Evolutionary conservation across 2,888 invertebrate genomes (phyloP), one percentile per base, ranked within the genome.

Genomic region (Trichopoda pennipes): DNA sequence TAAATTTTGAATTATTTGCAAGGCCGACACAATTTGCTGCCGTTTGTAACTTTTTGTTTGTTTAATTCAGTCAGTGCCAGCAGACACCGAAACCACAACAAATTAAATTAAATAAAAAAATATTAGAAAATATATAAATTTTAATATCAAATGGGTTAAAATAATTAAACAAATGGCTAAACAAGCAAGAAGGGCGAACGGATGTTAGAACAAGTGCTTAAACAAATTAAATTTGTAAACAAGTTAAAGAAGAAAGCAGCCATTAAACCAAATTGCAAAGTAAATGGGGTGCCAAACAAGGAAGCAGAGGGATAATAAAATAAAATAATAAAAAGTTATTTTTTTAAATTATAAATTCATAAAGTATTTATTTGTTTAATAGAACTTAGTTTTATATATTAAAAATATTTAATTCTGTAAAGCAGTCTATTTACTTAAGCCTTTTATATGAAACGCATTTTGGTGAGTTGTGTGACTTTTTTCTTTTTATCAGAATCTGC

Each of bases 41-140:
- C 19, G 53, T 66, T 79, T 44, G 21, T 44, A n/a, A n/a, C n/a
- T n/a, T n/a, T n/a, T n/a, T 23, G 53, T 66, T 79, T 44, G 16
- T 47, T 63, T 35, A 12, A 28, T 6, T 1, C 16, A 53, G 1
- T 49, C 49, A 23, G n/a, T 60, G 38, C 60, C 55, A 55, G 12
- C 38, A 38, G 38, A 1, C 38, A 72, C 53, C 14, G 42, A 58
- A 14, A 55, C 79, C 78, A 72, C 82, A 82, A 75, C 75, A 82
- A 82, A 81, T 81, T 78, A 66, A 82, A 81, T 81, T 78, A 66
- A 79, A 60, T 69, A 70, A 19, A 69, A 69, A 77, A n/a, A n/a
- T n/a, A 77, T 76, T 72, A 66, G 35, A 51, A 42, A 64, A 74
- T 68, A 80, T 51, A 78, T 64, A 70, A 66, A 66, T 72, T 78